Conservation (phyloP, 2,888 invertebrate genomes). For the Scaptomyza reducta region DNA sequence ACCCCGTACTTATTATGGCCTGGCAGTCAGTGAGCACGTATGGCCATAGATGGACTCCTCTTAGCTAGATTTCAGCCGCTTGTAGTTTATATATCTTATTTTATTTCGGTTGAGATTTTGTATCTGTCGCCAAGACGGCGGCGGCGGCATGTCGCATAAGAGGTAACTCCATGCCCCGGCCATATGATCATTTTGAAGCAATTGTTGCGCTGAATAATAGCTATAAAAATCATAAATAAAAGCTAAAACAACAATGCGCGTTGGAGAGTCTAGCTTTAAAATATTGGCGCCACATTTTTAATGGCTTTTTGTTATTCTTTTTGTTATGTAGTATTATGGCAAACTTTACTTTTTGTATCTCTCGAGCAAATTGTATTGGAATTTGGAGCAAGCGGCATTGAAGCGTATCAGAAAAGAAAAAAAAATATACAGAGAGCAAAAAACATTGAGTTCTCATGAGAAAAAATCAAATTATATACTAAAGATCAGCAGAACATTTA, state of each 20-base stretch:
- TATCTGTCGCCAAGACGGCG: conserved; percentile 34
- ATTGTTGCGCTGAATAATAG: conserved; percentile 1
- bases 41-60: conserved; percentile 65
- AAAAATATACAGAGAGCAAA: background rate
- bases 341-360: conserved; percentile 26
- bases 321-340: background rate
- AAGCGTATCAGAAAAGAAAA: conserved; percentile 17
- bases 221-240: too few relatives aligned
- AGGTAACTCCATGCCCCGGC: background rate
- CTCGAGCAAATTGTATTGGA: conserved; percentile 18
- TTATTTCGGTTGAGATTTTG: conserved; percentile 11
- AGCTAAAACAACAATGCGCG: too few relatives aligned
- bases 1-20: conserved; percentile 70
- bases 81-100: conserved; percentile 11
- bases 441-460: too few relatives aligned
- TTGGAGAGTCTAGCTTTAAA: too few relatives aligned
- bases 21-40: conserved; percentile 32
- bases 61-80: conserved; percentile 33
- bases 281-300: background rate
- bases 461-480: conserved; percentile 12
- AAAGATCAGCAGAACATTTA: conserved; percentile 6
- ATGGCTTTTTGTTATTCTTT: background rate
- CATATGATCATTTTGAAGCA: conserved; percentile 33
- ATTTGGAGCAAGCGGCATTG: conserved; percentile 28
- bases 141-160: conserved; percentile 34